Evolutionary conservation across 2,113 vertebrate species (phyloP).

Genomic region (Diadophis punctatus): DNA sequence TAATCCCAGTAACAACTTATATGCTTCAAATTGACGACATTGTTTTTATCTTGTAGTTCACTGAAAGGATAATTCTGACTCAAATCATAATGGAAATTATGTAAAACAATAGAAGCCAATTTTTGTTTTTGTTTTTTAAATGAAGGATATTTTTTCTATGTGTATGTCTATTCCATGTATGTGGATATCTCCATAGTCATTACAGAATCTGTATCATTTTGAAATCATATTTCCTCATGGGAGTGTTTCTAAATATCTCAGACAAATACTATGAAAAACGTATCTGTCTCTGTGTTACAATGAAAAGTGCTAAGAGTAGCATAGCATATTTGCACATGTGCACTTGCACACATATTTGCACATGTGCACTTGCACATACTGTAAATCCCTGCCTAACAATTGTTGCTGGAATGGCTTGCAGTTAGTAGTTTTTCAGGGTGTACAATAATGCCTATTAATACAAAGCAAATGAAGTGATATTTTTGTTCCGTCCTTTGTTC

Average conservation of each 20-base stretch:
- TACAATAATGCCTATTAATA: background rate
- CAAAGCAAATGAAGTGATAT: background rate
- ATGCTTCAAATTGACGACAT: background rate
- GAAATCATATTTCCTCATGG: background rate
- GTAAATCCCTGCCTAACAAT: background rate
- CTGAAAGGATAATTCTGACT: background rate
- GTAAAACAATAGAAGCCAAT: background rate
- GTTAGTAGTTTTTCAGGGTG: background rate
- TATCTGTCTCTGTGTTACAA: background rate
- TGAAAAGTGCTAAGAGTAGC: background rate
- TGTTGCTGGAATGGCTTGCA: background rate
- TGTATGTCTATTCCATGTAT: background rate
- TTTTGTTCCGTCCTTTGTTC: background rate
- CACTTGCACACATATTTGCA: background rate
- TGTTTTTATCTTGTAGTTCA: background rate
- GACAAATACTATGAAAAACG: background rate
- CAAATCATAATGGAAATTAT: background rate
- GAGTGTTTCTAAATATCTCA: background rate
- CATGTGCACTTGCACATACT: background rate
- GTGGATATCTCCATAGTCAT: background rate
- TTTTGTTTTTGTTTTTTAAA: background rate
- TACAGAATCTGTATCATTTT: background rate
- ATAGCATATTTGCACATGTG: background rate
- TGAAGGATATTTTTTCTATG: background rate
- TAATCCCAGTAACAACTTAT: background rate